Evolutionary conservation across 1,140 invertebrate species (phyloP).

Genomic region (Odontomachus brunneus): DNA sequence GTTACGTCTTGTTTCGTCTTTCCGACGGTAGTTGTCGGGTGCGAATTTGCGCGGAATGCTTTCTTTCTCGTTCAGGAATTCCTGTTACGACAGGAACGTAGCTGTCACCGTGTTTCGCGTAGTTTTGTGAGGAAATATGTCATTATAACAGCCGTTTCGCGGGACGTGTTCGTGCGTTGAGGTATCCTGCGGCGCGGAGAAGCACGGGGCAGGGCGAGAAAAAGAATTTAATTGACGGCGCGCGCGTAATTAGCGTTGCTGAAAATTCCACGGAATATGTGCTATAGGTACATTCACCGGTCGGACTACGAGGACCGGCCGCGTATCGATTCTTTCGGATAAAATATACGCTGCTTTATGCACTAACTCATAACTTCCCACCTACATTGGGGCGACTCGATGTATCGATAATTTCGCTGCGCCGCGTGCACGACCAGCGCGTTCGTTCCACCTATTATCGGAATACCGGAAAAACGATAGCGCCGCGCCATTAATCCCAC

Average conservation of each 20-base stretch:
- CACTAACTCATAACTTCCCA: constrained; percentile 59
- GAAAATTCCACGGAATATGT: neutral
- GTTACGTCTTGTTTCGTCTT: too few relatives aligned
- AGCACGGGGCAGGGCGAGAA: neutral
- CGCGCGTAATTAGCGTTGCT: constrained; percentile 13
- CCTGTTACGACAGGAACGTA: neutral
- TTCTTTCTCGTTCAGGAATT: neutral
- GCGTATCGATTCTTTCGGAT: constrained; percentile 47
- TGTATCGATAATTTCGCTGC: constrained; percentile 71
- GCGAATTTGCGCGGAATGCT: neutral
- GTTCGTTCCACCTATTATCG: constrained; percentile 64
- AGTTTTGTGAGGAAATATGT: constrained; percentile 8
- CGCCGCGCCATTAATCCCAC: constrained; percentile 68
- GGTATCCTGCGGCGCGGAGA: neutral
- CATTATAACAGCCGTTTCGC: neutral
- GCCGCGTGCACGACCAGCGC: constrained; percentile 36
- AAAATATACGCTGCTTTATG: constrained; percentile 58
- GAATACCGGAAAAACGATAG: constrained; percentile 71
- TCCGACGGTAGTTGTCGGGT: neutral
- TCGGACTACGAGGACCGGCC: too few relatives aligned
- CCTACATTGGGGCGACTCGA: constrained; percentile 45
- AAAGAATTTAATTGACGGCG: constrained; percentile 31
- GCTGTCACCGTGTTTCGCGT: neutral
- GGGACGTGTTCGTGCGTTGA: neutral
- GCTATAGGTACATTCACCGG: too few relatives aligned